phyloP scores from a whole-genome alignment of 1,140 invertebrate species.

The Tigriopus japonicus region DNA sequence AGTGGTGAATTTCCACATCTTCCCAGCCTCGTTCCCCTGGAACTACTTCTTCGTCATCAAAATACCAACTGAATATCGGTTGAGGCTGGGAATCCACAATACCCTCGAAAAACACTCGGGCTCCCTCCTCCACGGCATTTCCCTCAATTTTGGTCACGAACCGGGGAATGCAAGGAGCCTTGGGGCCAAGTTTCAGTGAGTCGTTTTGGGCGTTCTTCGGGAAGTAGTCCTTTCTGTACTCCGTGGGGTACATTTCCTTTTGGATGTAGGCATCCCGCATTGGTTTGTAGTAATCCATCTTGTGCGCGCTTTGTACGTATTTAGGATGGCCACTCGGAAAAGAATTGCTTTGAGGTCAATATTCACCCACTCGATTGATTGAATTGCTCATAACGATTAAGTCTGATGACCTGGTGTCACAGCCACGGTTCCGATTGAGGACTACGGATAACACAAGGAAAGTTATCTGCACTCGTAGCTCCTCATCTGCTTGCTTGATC shows the following conservation, averaged over 20 bases:
- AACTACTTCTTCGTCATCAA: neutral
- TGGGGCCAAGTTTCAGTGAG: neutral
- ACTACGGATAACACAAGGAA: too few relatives aligned
- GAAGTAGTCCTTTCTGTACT: conserved; percentile 1
- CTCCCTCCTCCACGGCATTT: conserved; percentile 6
- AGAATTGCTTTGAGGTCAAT: too few relatives aligned
- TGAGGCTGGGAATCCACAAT: conserved; percentile 9
- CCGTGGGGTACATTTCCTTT: conserved; percentile 9
- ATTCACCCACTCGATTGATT: too few relatives aligned
- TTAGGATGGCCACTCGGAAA: too few relatives aligned
- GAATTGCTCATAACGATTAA: too few relatives aligned
- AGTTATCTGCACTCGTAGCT: too few relatives aligned
- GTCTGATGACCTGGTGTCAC: too few relatives aligned
- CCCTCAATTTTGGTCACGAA: conserved; percentile 11
- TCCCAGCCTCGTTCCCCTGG: conserved; percentile 9
- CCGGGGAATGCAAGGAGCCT: neutral
- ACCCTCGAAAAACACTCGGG: conserved; percentile 9
- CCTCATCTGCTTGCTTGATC: too few relatives aligned
- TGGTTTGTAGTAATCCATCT: neutral
- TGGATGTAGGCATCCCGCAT: conserved; percentile 7
- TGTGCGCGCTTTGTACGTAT: too few relatives aligned
- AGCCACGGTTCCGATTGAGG: too few relatives aligned
- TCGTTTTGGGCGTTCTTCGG: neutral
- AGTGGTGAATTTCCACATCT: conserved; percentile 11
- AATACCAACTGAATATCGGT: conserved; percentile 2